phyloP scores from a whole-genome alignment of 2,888 invertebrate species.

The Eudasyphora cyanicolor region DNA sequence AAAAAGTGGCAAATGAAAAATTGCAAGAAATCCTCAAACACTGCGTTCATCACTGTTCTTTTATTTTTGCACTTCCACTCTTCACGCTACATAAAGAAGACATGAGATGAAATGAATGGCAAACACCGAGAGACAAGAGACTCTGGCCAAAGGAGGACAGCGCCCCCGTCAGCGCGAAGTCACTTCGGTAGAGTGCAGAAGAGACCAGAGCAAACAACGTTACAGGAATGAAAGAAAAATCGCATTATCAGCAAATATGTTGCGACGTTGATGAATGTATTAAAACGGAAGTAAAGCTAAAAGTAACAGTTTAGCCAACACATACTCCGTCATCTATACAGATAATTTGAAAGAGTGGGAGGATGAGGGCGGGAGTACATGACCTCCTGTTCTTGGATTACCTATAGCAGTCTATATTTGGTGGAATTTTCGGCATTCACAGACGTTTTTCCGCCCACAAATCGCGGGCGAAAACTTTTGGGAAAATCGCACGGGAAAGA shows the following conservation, averaged over 20 bases:
- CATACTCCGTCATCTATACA: not conserved
- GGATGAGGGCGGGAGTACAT: not conserved
- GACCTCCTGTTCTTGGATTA: too few relatives aligned
- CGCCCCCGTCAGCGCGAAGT: not conserved
- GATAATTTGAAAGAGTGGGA: not conserved
- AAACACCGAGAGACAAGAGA: not conserved
- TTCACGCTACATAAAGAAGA: not conserved
- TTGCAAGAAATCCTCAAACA: conserved; percentile 41
- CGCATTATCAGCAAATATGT: conserved; percentile 54
- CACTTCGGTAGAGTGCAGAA: not conserved
- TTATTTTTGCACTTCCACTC: not conserved
- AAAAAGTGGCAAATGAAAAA: conserved; percentile 46
- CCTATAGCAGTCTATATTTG: not conserved
- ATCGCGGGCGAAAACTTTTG: not conserved
- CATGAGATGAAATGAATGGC: not conserved
- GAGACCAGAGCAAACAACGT: not conserved
- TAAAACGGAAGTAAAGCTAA: conserved; percentile 53
- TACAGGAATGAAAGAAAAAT: conserved; percentile 25
- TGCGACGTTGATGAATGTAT: conserved; percentile 60
- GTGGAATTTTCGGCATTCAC: not conserved
- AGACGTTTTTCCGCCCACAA: not conserved
- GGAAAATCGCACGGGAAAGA: not conserved
- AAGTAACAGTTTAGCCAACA: conserved; percentile 40
- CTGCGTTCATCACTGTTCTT: not conserved
- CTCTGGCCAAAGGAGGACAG: not conserved